Base-by-base conservation (phyloP, 1,140 invertebrate species). In the Rhagoletis pomonella region DNA sequence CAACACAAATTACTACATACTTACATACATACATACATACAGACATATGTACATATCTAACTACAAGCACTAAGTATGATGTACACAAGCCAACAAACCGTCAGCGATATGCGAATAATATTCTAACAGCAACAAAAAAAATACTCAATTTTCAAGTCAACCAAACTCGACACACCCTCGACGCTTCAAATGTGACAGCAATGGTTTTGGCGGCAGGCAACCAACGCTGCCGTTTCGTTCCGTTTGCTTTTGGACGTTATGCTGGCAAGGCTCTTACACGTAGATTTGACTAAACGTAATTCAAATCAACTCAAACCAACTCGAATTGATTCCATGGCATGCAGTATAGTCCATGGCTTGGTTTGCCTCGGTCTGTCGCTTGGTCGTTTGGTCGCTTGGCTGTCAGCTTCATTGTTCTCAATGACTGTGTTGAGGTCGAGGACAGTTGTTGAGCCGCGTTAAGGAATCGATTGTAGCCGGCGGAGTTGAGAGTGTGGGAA, bases 251-350 rank as follows among this genome's bases (percentile, higher is more conserved):
- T 67, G 17, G 17, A 44, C 9, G 7, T n/a, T 3, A 42, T 55
- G 73, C 3, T 55, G 73, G 47, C 73, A 81, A 55, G 67, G 29
- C 67, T 55, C n/a, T n/a, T n/a, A n/a, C n/a, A n/a, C n/a, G 73
- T 55, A 81, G 73, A 81, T 81, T 81, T 55, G 73, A 50, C 73
- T 81, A 81, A 81, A 81, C 73, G 73, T 47, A 81, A 81, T 81
- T 81, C 73, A 81, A 81, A 81, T 81, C 73, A 81, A 81, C 73
- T 81, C 73, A 81, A 81, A 81, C 73, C 73, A 81, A 81, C 73
- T 81, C 42, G 47, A 29, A 55, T 81, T 29, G 73, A 77, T 77
- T 47, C 6, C 17, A 19, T 17, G 60, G 14, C 67, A 73, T 17
- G 10, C 67, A 17, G 42, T 62, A 5, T 42, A 17, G 7, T 17